Evolutionary conservation across 2,888 invertebrate species (phyloP).

Genomic region (Molorchus minor): DNA sequence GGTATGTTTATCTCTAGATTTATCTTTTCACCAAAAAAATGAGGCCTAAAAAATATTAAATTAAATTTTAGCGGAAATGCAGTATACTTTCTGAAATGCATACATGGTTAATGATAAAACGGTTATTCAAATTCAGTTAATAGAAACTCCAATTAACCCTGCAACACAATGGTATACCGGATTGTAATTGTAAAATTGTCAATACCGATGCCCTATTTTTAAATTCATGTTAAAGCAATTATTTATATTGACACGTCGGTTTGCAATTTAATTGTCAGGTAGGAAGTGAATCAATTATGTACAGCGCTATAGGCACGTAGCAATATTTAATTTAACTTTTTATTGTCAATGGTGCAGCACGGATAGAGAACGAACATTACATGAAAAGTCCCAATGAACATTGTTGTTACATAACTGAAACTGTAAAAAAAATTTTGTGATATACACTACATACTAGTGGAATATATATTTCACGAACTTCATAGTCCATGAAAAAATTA

Average conservation of each 20-base stretch:
- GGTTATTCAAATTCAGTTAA: conserved; percentile 6
- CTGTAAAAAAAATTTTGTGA: too few species aligned
- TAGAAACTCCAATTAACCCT: conserved; percentile 5
- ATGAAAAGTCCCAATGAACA: too few species aligned
- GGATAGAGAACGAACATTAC: too few species aligned
- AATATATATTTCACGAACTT: too few species aligned
- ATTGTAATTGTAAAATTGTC: conserved; percentile 25
- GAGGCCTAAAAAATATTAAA: too few species aligned
- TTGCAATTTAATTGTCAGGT: conserved; percentile 33
- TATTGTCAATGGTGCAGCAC: too few species aligned
- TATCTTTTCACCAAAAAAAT: too few species aligned
- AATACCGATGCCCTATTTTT: conserved; percentile 30
- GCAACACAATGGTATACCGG: background rate
- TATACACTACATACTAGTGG: too few species aligned
- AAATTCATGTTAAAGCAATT: conserved; percentile 26
- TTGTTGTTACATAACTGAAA: too few species aligned
- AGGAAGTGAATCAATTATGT: conserved; percentile 26
- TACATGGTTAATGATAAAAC: background rate
- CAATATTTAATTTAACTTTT: conserved; percentile 21
- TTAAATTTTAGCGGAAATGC: background rate
- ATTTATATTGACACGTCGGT: conserved; percentile 28
- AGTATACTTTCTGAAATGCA: background rate
- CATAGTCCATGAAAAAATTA: too few species aligned
- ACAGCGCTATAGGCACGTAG: conserved; percentile 2
- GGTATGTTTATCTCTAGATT: too few species aligned